These are phyloP conservation scores for Cerastis rubricosa DNA, from an alignment of 2,888 invertebrate species.

Conservation along the genomic window DNA sequence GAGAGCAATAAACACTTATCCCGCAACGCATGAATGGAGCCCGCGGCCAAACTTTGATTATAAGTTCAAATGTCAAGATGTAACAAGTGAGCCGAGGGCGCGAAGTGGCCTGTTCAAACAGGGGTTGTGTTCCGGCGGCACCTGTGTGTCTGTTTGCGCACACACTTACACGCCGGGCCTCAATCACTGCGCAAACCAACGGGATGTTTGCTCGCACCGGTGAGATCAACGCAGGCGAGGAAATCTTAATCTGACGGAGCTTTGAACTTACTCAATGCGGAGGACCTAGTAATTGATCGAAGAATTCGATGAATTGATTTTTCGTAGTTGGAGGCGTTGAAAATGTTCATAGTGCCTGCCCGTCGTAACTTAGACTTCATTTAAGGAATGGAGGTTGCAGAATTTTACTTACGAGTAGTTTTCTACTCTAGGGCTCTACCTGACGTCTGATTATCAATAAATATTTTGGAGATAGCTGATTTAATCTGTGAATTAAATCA, in stretches of 20 bases:
- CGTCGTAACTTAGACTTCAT: not conserved
- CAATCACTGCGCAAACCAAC: constrained; percentile 85
- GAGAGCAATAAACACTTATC: constrained; percentile 58
- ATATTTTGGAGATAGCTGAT: not conserved
- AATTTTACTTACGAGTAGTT: not conserved
- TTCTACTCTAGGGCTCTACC: not conserved
- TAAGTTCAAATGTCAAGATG: constrained; percentile 79
- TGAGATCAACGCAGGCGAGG: constrained; percentile 80
- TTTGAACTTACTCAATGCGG: constrained; percentile 74
- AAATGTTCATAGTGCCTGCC: not conserved
- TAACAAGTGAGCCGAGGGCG: constrained; percentile 71
- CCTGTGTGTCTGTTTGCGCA: constrained; percentile 83
- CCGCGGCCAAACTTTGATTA: constrained; percentile 61
- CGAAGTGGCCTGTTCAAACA: constrained; percentile 83
- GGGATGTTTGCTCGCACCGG: constrained; percentile 81
- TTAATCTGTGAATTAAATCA: not conserved
- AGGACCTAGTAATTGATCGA: constrained; percentile 60
- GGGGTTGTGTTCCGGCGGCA: constrained; percentile 78
- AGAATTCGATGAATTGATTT: constrained; percentile 56
- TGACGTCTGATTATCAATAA: not conserved
- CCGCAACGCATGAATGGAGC: constrained; percentile 45
- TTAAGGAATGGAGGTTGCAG: not conserved
- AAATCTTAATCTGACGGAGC: constrained; percentile 84
- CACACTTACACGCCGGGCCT: constrained; percentile 85
- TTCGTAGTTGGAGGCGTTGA: not conserved